phyloP scores from a whole-genome alignment of 2,797 vertebrate genomes.

The Crypturellus tataupa region DNA sequence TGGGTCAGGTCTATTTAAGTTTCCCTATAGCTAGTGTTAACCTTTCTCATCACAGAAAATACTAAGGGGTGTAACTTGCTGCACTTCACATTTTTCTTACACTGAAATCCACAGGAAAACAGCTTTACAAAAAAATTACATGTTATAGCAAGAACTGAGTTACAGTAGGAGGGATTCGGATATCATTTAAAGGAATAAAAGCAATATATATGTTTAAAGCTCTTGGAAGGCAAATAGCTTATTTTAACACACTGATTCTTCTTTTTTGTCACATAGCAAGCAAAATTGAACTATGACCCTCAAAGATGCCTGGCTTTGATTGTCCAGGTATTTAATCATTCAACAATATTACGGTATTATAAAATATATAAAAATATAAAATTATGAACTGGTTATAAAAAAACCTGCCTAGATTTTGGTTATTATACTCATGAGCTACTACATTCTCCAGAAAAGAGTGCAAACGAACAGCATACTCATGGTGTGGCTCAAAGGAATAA shows the following conservation, averaged over 20 bases:
- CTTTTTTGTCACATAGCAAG: not conserved
- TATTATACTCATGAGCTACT: not conserved
- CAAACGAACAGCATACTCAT: not conserved
- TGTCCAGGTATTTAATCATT: not conserved
- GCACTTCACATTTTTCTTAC: not conserved
- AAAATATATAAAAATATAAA: no score
- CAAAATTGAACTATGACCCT: not conserved
- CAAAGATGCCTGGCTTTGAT: rapidly evolving
- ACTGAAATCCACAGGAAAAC: not conserved
- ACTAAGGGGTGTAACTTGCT: not conserved
- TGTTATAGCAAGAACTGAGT: not conserved
- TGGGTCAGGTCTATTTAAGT: not conserved
- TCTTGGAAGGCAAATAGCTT: not conserved
- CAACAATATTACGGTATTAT: no score
- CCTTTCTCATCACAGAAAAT: not conserved
- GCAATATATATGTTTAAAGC: not conserved
- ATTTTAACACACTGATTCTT: not conserved
- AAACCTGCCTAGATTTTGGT: not conserved
- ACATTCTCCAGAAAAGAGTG: not conserved
- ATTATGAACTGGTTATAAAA: not conserved
- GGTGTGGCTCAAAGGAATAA: not conserved
- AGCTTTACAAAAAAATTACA: not conserved
- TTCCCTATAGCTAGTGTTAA: not conserved
- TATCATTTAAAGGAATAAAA: not conserved
- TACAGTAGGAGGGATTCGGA: not conserved